Base-by-base conservation (phyloP, 2,888 invertebrate genomes). In the Leucoma salicis region DNA sequence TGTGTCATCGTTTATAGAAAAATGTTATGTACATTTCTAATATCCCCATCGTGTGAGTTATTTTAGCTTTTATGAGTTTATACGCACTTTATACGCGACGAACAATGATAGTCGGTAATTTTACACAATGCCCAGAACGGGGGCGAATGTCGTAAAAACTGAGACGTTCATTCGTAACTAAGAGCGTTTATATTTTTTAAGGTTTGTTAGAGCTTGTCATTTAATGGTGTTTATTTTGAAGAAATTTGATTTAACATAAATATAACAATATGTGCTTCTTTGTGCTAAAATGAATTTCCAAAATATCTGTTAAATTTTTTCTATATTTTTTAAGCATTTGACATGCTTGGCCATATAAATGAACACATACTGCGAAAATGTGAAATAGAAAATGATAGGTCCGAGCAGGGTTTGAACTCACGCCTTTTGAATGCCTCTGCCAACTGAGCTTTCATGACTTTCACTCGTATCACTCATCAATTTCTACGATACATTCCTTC, bases 81-180 rank as follows among this genome's bases (percentile, higher is more conserved):
- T 62, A 57, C 49, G 63, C 41, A 49, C 52, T 63, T 57, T 55
- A 53, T 62, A 53, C 46, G 61, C 15, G 44, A 35, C 46, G 44
- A 62, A 63, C 65, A 64, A 63, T 62, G 63, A 54, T 49, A 42
- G 49, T 46, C 42, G 46, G 53, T 59, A 63, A 63, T 64, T 62
- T 50, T 49, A 44, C 42, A 52, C 52, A 37, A 41, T 41, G 43
- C 44, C 42, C 37, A 35, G 36, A 56, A 47, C 51, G 48, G 41
- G 45, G 43, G 42, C 44, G 44, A 28, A 40, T 39, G 56, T 62
- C 60, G 56, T 60, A 60, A 60, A 60, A 48, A 55, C 37, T 48
- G 48, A 31, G 38, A 54, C 44, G 51, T 49, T 56, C 50, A 40
- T 50, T 58, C 62, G 39, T 48, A 49, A 53, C 55, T 52, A 47